Evolutionary conservation across 2,888 invertebrate genomes (phyloP).

Genomic region (Drosophila kokeensis): DNA sequence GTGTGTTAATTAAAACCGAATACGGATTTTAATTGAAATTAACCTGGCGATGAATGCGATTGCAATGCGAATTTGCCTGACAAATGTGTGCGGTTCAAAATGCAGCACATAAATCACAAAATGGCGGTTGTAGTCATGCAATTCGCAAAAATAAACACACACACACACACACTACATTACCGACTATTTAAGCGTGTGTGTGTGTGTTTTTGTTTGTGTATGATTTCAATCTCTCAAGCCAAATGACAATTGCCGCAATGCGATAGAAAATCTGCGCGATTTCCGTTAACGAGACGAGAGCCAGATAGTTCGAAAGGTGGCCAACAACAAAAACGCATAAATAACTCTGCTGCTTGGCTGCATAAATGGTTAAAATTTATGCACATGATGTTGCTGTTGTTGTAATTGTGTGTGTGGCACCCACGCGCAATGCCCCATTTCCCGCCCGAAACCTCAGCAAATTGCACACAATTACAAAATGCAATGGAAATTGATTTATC

Average conservation of each 20-base stretch:
- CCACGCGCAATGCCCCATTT: neutral
- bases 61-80: conserved; percentile 51
- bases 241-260: conserved; percentile 73
- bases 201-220: conserved; percentile 14
- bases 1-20: conserved; percentile 65
- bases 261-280: conserved; percentile 69
- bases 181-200: conserved; percentile 2
- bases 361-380: conserved; percentile 71
- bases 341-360: conserved; percentile 51
- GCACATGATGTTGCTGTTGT: conserved; percentile 30
- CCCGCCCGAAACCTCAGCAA: conserved; percentile 32
- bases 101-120: conserved; percentile 71
- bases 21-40: conserved; percentile 72
- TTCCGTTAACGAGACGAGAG: conserved; percentile 57
- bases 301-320: conserved; percentile 37
- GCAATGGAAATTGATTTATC: conserved; percentile 79
- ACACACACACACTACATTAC: conserved; percentile 16
- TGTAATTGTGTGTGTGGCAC: conserved; percentile 11
- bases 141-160: conserved; percentile 22
- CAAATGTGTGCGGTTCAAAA: conserved; percentile 61
- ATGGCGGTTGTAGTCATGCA: conserved; percentile 65
- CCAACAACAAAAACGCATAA: conserved; percentile 57
- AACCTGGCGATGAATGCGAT: conserved; percentile 65
- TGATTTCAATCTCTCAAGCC: conserved; percentile 74
- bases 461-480: conserved; percentile 77